Evolutionary conservation across 2,113 vertebrate species (phyloP), one percentile per base, ranked within the genome.

Genomic region (Seriola aureovittata): DNA sequence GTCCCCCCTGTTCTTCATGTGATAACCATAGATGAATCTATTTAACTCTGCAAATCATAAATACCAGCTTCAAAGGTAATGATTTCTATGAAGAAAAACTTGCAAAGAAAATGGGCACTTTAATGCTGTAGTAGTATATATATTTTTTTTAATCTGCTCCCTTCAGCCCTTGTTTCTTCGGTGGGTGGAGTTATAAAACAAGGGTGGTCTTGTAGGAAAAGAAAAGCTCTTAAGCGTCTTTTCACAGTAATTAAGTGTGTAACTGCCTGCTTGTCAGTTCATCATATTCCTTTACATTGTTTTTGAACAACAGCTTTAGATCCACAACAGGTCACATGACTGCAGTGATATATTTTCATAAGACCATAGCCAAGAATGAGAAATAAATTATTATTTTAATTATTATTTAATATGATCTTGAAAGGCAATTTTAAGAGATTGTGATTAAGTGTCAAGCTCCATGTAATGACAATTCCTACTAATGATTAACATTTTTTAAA

Each of bases 201-300:
- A 52, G 46, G 38, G 57, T 80, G 79, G 79, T 75, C 73, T 60
- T 80, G 72, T 48, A 54, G 66, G 38, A 55, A 59, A 67, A 67
- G 25, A 71, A 85, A 91, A 86, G 66, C 66, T 77, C 63, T 74
- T 66, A 71, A 80, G 48, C 32, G 48, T 75, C 62, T 86, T 81
- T 87, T 65, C 16, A 57, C 34, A 84, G 71, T 64, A 63, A 85
- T 75, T 85, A 85, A 68, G 36, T 48, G 52, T 71, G 44, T 5
- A 86, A 66, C 46, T 55, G 21, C 42, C 32, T 66, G 48, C 32
- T 19, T 74, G 38, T 79, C 48, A 80, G 46, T 69, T 82, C 54
- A 65, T 84, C 71, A 87, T 78, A 63, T 34, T 62, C 71, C 13
- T 63, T 60, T 75, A 8, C 52, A 38, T 44, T 52, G 14, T 25